Percentiles rank a stretch among this genome's conserved stretches.
Conservation (phyloP, 2,113 vertebrate species). For the Chaenocephalus aceratus region DNA sequence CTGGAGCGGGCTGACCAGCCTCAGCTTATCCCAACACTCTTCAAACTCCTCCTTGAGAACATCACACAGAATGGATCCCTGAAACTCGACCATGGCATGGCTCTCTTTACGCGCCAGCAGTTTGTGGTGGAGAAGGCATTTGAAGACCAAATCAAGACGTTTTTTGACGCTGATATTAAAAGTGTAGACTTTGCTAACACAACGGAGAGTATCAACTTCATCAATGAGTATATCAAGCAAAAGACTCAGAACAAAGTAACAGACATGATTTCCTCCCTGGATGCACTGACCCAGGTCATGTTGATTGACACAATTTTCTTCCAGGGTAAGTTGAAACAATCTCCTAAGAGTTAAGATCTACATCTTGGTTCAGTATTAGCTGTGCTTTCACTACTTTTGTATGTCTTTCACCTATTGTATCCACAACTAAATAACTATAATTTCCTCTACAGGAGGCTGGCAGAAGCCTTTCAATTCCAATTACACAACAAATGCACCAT, state of each 20-base stretch:
- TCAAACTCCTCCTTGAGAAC: conserved; percentile 84
- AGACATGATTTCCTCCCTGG: conserved; percentile 83
- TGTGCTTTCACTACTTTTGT: background rate
- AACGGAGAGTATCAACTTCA: conserved; percentile 72
- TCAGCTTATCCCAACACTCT: conserved; percentile 82
- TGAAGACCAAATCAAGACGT: conserved; percentile 83
- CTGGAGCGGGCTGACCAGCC: conserved; percentile 65
- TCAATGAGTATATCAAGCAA: conserved; percentile 87
- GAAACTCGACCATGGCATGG: conserved; percentile 81
- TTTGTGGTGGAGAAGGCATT: conserved; percentile 83
- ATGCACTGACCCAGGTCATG: conserved; percentile 82
- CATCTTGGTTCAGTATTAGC: background rate
- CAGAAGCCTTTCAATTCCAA: conserved; percentile 84
- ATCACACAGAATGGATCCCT: conserved; percentile 83
- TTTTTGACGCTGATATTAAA: conserved; percentile 86
- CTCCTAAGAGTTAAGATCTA: background rate
- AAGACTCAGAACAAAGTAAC: conserved; percentile 84
- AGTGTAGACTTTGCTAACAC: conserved; percentile 84
- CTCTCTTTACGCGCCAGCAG: conserved; percentile 84
- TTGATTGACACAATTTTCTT: conserved; percentile 90
- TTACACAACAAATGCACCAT: conserved; percentile 80
- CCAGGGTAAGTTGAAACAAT: conserved; percentile 83
- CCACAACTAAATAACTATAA: conserved; percentile 21
- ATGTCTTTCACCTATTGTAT: background rate
- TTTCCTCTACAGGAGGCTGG: conserved; percentile 86